Evolutionary conservation across 2,113 vertebrate species (phyloP).

Genomic region (Notiomystis cincta): DNA sequence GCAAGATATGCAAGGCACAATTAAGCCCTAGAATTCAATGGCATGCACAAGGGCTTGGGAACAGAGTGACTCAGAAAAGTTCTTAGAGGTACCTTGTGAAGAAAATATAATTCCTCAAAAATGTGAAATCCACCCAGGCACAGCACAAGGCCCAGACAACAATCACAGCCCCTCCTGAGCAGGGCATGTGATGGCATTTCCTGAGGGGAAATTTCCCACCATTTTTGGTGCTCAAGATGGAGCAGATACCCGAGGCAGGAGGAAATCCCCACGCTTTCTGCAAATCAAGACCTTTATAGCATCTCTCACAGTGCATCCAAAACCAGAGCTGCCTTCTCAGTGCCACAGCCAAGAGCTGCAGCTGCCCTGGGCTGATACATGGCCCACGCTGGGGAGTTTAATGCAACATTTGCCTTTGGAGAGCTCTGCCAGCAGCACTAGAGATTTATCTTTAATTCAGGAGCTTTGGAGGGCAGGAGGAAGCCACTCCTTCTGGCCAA

Average conservation of each 20-base stretch:
- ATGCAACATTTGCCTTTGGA: not conserved
- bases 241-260: not conserved
- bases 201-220: not conserved
- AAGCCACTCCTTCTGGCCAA: not conserved
- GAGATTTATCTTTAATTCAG: not conserved
- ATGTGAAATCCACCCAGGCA: not conserved
- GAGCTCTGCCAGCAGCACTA: not conserved
- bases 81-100: not conserved
- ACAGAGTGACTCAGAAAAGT: not conserved
- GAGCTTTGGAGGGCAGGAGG: not conserved
- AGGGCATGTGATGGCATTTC: not conserved
- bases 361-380: not conserved
- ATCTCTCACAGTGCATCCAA: not conserved
- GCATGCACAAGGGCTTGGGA: not conserved
- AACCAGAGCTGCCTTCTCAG: not conserved
- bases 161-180: not conserved
- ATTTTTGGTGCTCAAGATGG: not conserved
- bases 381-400: rapidly evolving
- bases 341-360: not conserved
- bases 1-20: conserved; percentile 1
- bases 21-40: not conserved
- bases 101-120: not conserved
- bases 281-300: not conserved
- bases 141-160: not conserved
- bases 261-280: not conserved